Conservation (phyloP, 2,113 vertebrate species). For the Scomber scombrus region DNA sequence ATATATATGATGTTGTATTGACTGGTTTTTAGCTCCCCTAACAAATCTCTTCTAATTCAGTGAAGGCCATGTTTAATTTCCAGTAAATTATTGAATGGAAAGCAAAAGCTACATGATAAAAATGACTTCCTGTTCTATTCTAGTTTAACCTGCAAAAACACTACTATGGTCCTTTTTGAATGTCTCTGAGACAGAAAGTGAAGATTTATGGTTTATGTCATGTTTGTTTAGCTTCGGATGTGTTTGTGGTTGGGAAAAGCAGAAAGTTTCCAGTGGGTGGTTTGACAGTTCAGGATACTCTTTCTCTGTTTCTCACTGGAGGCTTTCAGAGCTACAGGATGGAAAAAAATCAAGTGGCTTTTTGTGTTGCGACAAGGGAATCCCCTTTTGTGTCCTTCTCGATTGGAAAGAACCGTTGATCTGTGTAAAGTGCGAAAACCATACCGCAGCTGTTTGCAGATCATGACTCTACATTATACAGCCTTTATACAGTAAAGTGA, state of each 20-base stretch:
- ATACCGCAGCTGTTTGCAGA: conserved; percentile 54
- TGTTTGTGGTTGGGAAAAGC: conserved; percentile 49
- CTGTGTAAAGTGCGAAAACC: conserved; percentile 45
- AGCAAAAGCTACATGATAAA: too few relatives aligned
- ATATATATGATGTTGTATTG: too few relatives aligned
- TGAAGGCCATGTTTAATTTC: too few relatives aligned
- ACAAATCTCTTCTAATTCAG: too few relatives aligned
- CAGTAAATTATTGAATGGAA: too few relatives aligned
- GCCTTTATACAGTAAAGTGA: conserved; percentile 24
- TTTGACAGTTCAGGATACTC: conserved; percentile 34
- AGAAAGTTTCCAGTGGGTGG: conserved; percentile 65
- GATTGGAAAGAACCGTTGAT: conserved; percentile 57
- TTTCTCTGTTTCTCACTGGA: not conserved
- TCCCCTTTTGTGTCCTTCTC: conserved; percentile 61
- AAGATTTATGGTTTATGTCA: conserved; percentile 8
- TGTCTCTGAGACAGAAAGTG: not conserved
- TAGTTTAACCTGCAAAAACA: too few relatives aligned
- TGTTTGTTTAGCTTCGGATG: conserved; percentile 26
- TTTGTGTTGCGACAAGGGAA: conserved; percentile 52
- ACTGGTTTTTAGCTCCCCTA: too few relatives aligned
- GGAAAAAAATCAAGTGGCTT: conserved; percentile 43
- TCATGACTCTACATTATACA: conserved; percentile 63
- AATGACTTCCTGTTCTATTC: too few relatives aligned
- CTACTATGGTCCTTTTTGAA: too few relatives aligned
- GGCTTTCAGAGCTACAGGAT: conserved; percentile 30